Conservation (phyloP, 2,888 invertebrate genomes). For the Druceiella hillmani region DNA sequence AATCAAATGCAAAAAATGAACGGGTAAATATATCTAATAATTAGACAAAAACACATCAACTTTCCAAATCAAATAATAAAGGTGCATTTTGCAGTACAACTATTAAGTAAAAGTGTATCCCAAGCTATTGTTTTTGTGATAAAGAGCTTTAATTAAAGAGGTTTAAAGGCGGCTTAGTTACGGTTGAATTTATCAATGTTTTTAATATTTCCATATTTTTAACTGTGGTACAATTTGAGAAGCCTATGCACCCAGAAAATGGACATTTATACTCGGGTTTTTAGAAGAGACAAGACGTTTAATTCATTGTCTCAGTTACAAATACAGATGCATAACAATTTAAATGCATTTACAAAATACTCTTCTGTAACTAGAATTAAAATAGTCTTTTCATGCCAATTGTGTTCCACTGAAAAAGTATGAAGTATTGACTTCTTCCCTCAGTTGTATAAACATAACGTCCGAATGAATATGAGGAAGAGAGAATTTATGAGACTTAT, state of each 20-base stretch:
- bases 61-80: too few species aligned
- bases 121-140: too few species aligned
- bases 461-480: too few species aligned
- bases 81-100: too few species aligned
- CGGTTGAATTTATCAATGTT: not conserved
- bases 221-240: constrained; percentile 8
- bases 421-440: too few species aligned
- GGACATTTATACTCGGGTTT: constrained; percentile 2
- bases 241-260: constrained; percentile 10
- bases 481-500: too few species aligned
- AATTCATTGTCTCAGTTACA: constrained; percentile 6
- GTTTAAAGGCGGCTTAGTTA: not conserved
- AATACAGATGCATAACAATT: constrained; percentile 9
- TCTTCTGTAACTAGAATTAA: constrained; percentile 9
- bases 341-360: constrained; percentile 10
- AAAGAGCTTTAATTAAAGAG: too few species aligned
- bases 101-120: too few species aligned
- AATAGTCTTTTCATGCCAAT: constrained; percentile 10
- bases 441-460: too few species aligned
- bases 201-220: constrained; percentile 2
- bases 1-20: too few species aligned
- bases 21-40: too few species aligned
- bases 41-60: too few species aligned
- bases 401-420: constrained; percentile 27
- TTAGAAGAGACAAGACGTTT: constrained; percentile 8